Base-by-base conservation (phyloP, 2,888 invertebrate species). In the Cloeon dipterum region DNA sequence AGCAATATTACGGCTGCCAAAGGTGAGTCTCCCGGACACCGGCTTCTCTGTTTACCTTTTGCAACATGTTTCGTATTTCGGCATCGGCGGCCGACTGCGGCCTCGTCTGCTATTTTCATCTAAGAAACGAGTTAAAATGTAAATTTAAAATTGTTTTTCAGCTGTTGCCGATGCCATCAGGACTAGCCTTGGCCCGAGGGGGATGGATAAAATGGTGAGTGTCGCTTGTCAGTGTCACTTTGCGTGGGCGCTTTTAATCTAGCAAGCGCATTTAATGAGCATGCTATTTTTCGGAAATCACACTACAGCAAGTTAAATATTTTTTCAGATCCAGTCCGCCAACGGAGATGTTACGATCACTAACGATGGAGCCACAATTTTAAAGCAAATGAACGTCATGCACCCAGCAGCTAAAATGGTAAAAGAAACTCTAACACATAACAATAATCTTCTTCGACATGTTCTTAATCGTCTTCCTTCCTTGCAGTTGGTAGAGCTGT, bases 361-460 rank as follows among this genome's bases (percentile, higher is more conserved):
- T 37, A 98, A 99, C 61, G 98, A 98, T 66, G 98, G 98, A 39
- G 98, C 98, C 23, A 98, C 98, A 23, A 99, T 99, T 58, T 62
- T 99, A 41, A 94, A 98, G 58, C 86, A 96, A 62, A 98, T 99
- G 75, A 88, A 88, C 59, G 94, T 99, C 2, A 67, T 88, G 43
- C 98, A 98, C 57, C 98, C 98, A 35, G 93, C 96, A 46, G 96
- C 96, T 16, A 94, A 94, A 70, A 96, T 99, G 94, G 86, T 86
- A 62, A 46, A 44, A 26, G 14, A 29, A 2, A 13, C n/a, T n/a
- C n/a, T n/a, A n/a, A n/a, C n/a, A n/a, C n/a, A n/a, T n/a, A n/a
- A n/a, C n/a, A n/a, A n/a, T n/a, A n/a, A n/a, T n/a, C n/a, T n/a
- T n/a, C n/a, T n/a, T n/a, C n/a, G n/a, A n/a, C n/a, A n/a, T n/a